Evolutionary conservation across 2,113 vertebrate genomes (phyloP), one percentile per base, ranked within the genome.

Genomic region (Bettongia penicillata): DNA sequence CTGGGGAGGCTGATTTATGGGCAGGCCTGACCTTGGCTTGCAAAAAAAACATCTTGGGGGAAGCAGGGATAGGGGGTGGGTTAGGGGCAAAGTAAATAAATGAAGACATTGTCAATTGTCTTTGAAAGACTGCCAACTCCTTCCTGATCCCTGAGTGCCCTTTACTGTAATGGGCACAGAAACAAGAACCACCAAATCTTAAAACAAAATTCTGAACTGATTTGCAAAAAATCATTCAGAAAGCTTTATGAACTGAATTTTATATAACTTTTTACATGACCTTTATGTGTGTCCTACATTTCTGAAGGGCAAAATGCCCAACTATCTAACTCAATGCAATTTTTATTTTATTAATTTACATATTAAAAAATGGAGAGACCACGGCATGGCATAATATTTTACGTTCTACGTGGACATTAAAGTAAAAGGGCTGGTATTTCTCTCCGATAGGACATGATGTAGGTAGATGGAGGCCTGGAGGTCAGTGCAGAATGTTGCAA

Each of bases 401-500:
- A 48, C 93, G 61, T 93, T 96, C 95, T 55, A 96, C 1, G 94
- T 55, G 84, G 96, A 93, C 96, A 93, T 95, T 92, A 97, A 96
- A 97, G 25, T 84, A 96, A 94, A 90, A 95, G 43, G 90, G 53
- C 91, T 96, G 53, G 37, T 91, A 94, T 94, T 97, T 92, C 61
- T 95, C 50, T 31, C 93, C 55, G 93, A 84, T 51, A 94, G 53
- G 96, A 97, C 24, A 90, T 93, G 89, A 96, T 89, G 91, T 96
- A 94, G 96, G 94, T 97, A 98, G 96, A 94, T 14, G 97, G 52
- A n/a, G n/a, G 10, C 43, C 51, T 92, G 52, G 91, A 93, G 97
- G 96, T 91, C 93, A 97, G 93, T 47, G 95, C 84, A 97, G 53
- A 95, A 97, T 92, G 96, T 53, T 90, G 61, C 55, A 95, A 93